Conservation (phyloP, 2,113 vertebrate genomes). For the Actinemys pallida region DNA sequence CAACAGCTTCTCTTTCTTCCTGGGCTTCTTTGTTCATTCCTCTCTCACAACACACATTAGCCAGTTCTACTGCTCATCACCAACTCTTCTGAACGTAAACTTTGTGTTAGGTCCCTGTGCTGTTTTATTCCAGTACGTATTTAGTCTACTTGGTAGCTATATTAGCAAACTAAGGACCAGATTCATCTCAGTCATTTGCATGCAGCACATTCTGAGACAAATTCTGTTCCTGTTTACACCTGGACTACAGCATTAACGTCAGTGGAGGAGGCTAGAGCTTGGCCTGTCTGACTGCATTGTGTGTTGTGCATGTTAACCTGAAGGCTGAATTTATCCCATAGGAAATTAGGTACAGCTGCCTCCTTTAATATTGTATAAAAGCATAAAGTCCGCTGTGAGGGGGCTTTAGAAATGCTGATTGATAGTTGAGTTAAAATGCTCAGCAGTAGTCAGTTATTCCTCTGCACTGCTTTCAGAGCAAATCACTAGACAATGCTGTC, state of each 20-base stretch:
- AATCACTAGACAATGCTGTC: neutral
- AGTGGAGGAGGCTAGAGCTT: neutral
- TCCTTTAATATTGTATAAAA: neutral
- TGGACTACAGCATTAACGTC: rapidly evolving
- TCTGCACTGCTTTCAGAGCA: neutral
- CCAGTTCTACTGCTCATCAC: neutral
- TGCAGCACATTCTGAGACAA: neutral
- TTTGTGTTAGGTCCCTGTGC: neutral
- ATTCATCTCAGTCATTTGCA: neutral
- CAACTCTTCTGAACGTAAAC: neutral
- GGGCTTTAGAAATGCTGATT: neutral
- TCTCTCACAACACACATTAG: neutral
- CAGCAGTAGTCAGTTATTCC: rapidly evolving
- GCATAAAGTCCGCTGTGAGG: neutral
- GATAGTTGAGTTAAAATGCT: neutral
- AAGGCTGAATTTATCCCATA: neutral
- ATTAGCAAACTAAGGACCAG: neutral
- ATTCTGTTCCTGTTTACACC: neutral
- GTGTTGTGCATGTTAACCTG: rapidly evolving
- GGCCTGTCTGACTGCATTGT: neutral
- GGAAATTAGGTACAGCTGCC: neutral
- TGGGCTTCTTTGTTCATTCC: neutral
- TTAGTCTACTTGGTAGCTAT: neutral
- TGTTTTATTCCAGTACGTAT: neutral
- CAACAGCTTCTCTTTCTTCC: neutral